Base-by-base conservation (phyloP, 2,797 vertebrate species). In the Ctenopoma kingsleyae region DNA sequence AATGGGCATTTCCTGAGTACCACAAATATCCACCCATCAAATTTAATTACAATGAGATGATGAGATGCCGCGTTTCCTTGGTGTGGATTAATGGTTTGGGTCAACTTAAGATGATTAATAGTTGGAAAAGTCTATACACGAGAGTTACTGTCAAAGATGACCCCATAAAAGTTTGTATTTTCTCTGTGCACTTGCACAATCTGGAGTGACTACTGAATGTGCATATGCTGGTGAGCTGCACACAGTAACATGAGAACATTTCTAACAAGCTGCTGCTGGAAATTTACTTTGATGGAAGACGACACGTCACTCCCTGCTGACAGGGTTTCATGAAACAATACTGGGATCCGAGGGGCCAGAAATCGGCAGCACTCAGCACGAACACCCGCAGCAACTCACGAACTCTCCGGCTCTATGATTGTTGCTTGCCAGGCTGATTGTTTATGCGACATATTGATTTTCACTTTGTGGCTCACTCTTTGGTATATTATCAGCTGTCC, bases 401-500 rank as follows among this genome's bases (percentile, higher is more conserved):
- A 62, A 63, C 61, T 44, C 69, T 59, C 49, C 13, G 5, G 20
- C 55, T 73, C 63, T 54, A 23, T 1, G 23, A 40, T 53, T 23
- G 58, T 48, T 54, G 57, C 53, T 64, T 16, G 48, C 36, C 38
- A 25, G 58, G 55, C 50, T 50, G 67, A 71, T 74, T 78, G 67
- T 86, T 86, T 70, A 59, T 68, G 66, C 65, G 5, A 46, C 72
- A 55, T 77, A 86, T 85, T 72, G 60, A 82, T 83, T 73, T 76
- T 80, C 74, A 64, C 71, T 77, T 57, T 22, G 67, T 58, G 57
- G 68, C 71, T 84, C 46, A 7, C 69, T 79, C 36, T 55, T 68
- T 72, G 72, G 61, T 76, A 64, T 78, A 78, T 83, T 90, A 91
- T 93, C 93, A 88, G 76, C 61, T 67, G 43, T 74, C 77, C 79